A percentile compares a stretch with the other conserved stretches of the same genome.
Conservation (phyloP, 2,113 vertebrate species). For the Nothoprocta pentlandii region DNA sequence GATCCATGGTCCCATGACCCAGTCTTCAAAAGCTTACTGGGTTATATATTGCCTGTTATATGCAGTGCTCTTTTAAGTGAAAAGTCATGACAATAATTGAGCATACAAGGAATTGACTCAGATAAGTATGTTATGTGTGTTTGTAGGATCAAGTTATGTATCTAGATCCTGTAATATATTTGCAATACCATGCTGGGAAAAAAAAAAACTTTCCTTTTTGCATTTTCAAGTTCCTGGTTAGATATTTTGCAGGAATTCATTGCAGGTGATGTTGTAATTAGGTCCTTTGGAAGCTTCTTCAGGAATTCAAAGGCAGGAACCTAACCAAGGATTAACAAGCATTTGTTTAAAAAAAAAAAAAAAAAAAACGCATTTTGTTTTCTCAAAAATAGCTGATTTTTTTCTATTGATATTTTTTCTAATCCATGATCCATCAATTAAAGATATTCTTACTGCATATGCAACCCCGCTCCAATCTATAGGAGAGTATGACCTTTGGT, state of each 20-base stretch:
- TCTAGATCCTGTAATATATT: not conserved
- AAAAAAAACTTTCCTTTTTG: not conserved
- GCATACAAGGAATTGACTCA: not conserved
- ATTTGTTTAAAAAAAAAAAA: too few relatives aligned
- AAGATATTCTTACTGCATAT: not conserved
- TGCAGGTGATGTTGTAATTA: not conserved
- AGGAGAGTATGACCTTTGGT: not conserved
- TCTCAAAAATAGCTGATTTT: not conserved
- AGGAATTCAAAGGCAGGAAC: not conserved
- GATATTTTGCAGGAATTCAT: not conserved
- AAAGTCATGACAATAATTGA: not conserved
- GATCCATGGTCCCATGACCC: not conserved
- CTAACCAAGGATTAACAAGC: not conserved
- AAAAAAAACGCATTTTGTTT: not conserved
- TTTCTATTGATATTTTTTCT: not conserved
- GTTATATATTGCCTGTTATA: not conserved
- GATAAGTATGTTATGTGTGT: not conserved
- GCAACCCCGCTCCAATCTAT: not conserved
- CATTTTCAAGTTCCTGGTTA: not conserved
- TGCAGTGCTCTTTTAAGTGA: not conserved
- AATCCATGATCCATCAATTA: not conserved
- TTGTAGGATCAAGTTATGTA: not conserved
- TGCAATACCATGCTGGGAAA: not conserved
- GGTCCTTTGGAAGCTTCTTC: not conserved
- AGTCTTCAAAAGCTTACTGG: not conserved